phyloP scores from a whole-genome alignment of 2,113 vertebrate genomes.

The Scopus umbretta region DNA sequence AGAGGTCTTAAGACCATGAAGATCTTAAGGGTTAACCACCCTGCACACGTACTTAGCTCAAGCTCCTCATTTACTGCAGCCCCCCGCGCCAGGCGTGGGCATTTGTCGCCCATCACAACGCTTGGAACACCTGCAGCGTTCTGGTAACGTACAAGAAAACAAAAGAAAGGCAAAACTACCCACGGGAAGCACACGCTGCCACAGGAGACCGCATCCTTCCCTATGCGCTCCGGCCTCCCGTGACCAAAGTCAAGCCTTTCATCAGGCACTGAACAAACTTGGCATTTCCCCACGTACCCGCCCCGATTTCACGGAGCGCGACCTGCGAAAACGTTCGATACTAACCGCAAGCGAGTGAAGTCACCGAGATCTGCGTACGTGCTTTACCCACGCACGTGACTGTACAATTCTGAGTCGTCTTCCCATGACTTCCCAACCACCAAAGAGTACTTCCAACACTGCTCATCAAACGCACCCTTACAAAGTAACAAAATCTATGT shows the following conservation, averaged over 20 bases:
- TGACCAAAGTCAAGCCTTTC: background rate
- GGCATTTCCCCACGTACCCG: background rate
- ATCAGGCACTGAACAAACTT: accelerated
- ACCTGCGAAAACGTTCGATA: background rate
- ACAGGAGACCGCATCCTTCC: accelerated
- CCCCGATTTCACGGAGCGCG: accelerated
- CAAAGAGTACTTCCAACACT: background rate
- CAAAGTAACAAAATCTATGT: too few species aligned
- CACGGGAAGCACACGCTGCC: accelerated
- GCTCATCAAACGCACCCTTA: background rate
- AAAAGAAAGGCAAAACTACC: background rate
- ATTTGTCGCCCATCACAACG: too few species aligned
- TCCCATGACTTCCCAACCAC: background rate
- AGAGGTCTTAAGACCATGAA: background rate
- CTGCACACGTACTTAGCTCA: background rate
- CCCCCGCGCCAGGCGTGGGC: background rate
- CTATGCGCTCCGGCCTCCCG: background rate
- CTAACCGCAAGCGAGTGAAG: background rate
- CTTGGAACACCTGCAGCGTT: background rate
- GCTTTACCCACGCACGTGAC: background rate
- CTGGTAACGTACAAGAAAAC: background rate
- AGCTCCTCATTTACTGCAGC: too few species aligned
- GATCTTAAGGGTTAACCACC: background rate
- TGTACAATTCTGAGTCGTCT: background rate
- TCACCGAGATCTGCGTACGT: accelerated